phyloP scores from a whole-genome alignment of 2,888 invertebrate species.

The Drosophila setosimentum region DNA sequence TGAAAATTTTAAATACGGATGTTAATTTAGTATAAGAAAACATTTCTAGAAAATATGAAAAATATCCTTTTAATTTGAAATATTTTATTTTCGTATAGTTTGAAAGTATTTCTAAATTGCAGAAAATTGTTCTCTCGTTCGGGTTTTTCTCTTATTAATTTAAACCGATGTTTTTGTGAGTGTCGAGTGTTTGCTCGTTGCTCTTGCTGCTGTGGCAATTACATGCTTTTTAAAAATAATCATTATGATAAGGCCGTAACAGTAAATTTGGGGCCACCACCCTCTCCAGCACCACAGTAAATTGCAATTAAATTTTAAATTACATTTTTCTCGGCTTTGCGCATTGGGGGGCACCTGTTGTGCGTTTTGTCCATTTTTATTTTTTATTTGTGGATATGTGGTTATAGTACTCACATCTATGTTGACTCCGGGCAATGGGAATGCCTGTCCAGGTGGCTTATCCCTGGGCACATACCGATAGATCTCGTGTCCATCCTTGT shows the following conservation, averaged over 20 bases:
- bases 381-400: background rate
- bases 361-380: background rate
- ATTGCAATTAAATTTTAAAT: conserved; percentile 79
- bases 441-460: conserved; percentile 92
- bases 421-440: conserved; percentile 92
- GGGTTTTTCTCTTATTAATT: background rate
- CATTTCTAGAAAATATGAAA: background rate
- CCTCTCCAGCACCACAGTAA: conserved; percentile 40
- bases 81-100: background rate
- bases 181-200: conserved; percentile 2
- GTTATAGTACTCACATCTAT: conserved; percentile 90
- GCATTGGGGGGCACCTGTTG: conserved; percentile 57
- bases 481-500: conserved; percentile 95
- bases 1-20: background rate
- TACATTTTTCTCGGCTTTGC: conserved; percentile 52
- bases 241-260: conserved; percentile 75
- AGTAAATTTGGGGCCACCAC: conserved; percentile 61
- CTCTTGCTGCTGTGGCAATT: conserved; percentile 58
- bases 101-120: background rate
- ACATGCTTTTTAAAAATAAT: conserved; percentile 74
- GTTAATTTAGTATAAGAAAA: background rate
- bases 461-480: conserved; percentile 94
- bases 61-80: background rate
- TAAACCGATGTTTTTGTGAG: background rate
- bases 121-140: too few species aligned